Base-by-base conservation (phyloP, 1,140 invertebrate genomes). In the Microplitis mediator region DNA sequence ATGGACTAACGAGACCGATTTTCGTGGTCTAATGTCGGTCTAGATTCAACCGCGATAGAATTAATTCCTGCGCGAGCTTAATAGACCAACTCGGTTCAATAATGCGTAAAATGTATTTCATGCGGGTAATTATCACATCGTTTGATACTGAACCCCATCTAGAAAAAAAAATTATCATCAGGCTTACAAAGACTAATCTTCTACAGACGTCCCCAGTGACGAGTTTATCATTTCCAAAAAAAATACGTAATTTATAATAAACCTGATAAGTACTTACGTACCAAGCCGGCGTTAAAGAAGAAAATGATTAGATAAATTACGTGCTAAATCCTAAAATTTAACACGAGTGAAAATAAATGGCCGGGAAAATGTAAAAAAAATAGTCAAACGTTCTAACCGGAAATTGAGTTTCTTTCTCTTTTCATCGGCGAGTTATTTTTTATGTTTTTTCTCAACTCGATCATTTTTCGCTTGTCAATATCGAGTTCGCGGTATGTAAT, bases 331-430 rank as follows among this genome's bases (percentile, higher is more conserved):
- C 60, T 23, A 2, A 23, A 61, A 61, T 61, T 61, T 61, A 23
- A 32, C 60, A 11, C 1, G 54, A 4, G 2, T 8, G 32, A 23
- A 23, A 23, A 23, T 61, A 61, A 61, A 35, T 32, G 8, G 5
- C 6, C 13, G 16, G 54, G 23, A 35, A 61, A 61, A 61, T 31
- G 23, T 23, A 11, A 61, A 61, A 61, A 32, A 11, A 23, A 6
- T 8, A 56, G 4, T 23, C 4, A 6, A 32, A 31, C 60, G 31
- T 61, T 23, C 8, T 14, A 23, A 32, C 14, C 16, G 60, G 60
- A 61, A 32, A 61, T 61, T 61, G 60, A 61, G 32, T 61, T 61
- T 61, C 13, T 61, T 61, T 32, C 60, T 58, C 31, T 8, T 58
- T 58, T 58, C 31, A 23, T 23, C 23, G 23, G 23, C 23, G 23